Conservation (phyloP, 2,113 vertebrate genomes). For the Thunnus thynnus region DNA sequence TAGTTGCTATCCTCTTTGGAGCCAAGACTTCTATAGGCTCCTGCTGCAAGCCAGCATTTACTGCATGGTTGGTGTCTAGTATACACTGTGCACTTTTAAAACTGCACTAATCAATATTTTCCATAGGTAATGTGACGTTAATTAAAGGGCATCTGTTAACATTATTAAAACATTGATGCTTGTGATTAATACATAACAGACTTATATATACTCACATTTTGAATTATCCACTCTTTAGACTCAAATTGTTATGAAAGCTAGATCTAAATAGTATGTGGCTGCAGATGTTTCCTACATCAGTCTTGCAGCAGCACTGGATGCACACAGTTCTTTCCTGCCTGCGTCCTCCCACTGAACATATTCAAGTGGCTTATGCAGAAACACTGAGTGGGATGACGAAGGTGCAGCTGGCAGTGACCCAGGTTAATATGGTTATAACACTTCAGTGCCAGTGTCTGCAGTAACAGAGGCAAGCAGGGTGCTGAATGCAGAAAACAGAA, state of each 20-base stretch:
- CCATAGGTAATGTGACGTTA: no score
- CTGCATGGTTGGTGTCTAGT: background rate
- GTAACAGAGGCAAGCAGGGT: slow-evolving; percentile 47
- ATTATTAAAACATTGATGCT: background rate
- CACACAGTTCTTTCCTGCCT: slow-evolving; percentile 13
- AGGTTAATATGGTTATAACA: slow-evolving; percentile 80
- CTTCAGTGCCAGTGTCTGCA: slow-evolving; percentile 59
- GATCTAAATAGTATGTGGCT: slow-evolving; percentile 8
- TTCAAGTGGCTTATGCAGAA: slow-evolving; percentile 59
- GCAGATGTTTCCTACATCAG: slow-evolving; percentile 5
- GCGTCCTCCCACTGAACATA: slow-evolving; percentile 49
- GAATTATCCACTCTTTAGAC: background rate
- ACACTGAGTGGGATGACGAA: slow-evolving; percentile 62
- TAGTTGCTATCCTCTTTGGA: slow-evolving; percentile 15
- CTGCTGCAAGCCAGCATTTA: background rate
- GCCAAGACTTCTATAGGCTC: background rate
- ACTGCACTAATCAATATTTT: background rate
- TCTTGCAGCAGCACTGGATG: background rate
- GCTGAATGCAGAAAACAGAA: slow-evolving; percentile 63
- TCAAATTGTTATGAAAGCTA: background rate
- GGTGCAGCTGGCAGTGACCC: slow-evolving; percentile 73
- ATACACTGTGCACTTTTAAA: background rate
- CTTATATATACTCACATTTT: background rate
- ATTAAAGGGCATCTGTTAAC: no score
- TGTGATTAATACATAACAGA: slow-evolving; percentile 1